Percentiles rank a stretch among this genome's conserved stretches.
phyloP scores from a whole-genome alignment of 2,113 vertebrate genomes.

The Tupaia tana region DNA sequence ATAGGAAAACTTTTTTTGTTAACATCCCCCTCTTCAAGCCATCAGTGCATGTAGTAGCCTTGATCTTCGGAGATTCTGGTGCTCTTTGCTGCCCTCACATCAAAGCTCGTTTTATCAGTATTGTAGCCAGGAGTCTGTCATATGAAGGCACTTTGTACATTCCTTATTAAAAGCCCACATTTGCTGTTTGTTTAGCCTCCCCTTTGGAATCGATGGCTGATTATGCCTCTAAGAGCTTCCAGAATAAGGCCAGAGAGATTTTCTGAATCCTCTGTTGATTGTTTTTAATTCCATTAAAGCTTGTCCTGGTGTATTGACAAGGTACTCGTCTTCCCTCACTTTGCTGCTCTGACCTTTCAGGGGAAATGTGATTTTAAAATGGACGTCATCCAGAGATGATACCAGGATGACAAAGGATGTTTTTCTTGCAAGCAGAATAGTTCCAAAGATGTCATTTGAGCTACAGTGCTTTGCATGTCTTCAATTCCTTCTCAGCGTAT shows the following conservation, averaged over 20 bases:
- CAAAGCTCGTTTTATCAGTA: background rate
- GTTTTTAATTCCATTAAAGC: conserved; percentile 57
- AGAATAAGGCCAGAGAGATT: conserved; percentile 50
- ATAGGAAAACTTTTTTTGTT: background rate
- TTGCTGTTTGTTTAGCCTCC: conserved; percentile 42
- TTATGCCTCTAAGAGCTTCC: conserved; percentile 62
- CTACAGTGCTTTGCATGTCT: background rate
- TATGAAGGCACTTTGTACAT: background rate
- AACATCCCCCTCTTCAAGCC: background rate
- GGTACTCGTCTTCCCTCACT: conserved; percentile 29
- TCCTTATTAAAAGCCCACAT: conserved; percentile 34
- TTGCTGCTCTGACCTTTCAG: conserved; percentile 70
- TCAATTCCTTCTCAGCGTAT: background rate
- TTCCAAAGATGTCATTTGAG: background rate
- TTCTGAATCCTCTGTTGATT: conserved; percentile 38
- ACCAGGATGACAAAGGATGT: background rate
- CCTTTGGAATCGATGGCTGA: conserved; percentile 44
- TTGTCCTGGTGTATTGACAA: conserved; percentile 51
- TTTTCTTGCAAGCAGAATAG: background rate
- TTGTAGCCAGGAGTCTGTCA: background rate
- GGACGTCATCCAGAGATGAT: conserved; percentile 51
- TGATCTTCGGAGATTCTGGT: background rate
- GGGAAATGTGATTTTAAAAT: conserved; percentile 70
- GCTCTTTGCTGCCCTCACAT: background rate
- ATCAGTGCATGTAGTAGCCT: background rate